Conservation (phyloP, 2,113 vertebrate genomes). For the Crocuta crocuta region DNA sequence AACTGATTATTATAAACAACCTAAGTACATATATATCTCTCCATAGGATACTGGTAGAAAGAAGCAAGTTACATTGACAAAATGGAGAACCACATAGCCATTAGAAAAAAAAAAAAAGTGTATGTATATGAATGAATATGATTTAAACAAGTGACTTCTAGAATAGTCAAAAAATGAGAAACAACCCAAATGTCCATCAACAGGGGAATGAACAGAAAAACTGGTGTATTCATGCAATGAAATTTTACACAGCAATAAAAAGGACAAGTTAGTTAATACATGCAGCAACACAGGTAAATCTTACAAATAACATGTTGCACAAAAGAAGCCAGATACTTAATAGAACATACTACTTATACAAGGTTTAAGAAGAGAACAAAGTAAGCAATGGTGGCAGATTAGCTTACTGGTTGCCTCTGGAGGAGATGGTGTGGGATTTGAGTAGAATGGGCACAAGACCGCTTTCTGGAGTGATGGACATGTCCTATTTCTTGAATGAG, state of each 20-base stretch:
- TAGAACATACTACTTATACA: not conserved
- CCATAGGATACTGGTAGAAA: not conserved
- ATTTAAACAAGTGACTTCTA: not conserved
- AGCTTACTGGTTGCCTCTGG: not conserved
- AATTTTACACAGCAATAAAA: not conserved
- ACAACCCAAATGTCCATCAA: not conserved
- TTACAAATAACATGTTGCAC: not conserved
- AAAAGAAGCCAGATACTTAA: not conserved
- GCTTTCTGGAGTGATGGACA: not conserved
- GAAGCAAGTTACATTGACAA: not conserved
- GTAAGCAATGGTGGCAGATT: not conserved
- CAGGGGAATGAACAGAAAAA: not conserved
- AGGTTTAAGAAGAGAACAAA: conserved; percentile 11
- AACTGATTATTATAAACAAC: not conserved
- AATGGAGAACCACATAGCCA: not conserved
- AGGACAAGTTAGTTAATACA: not conserved
- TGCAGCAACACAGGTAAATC: not conserved
- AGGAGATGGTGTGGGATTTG: not conserved
- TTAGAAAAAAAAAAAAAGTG: not conserved
- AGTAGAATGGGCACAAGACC: not conserved
- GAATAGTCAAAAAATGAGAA: not conserved
- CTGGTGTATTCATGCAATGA: not conserved
- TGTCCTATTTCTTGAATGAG: not conserved
- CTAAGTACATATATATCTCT: not conserved
- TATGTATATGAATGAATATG: not conserved